Evolutionary conservation across 2,888 invertebrate species (phyloP).

Genomic region (Drosophila crucigera): DNA sequence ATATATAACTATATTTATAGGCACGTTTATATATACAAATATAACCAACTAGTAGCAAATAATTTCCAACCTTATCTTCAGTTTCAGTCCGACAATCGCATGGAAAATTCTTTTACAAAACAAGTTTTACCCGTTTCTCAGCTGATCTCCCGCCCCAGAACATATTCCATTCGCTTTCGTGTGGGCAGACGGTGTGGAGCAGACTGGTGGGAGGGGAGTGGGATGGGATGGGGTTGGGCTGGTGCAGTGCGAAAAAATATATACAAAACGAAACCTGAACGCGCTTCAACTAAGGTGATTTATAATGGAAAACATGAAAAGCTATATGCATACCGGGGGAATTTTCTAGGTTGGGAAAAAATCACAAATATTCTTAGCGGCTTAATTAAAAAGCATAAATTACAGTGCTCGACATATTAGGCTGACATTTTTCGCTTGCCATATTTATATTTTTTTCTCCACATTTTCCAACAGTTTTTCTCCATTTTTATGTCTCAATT

Average conservation of each 20-base stretch:
- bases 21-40: slow-evolving; percentile 16
- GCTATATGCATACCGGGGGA: slow-evolving; percentile 30
- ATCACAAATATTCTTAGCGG: slow-evolving; percentile 56
- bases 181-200: slow-evolving; percentile 18
- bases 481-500: slow-evolving; percentile 69
- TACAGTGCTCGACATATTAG: slow-evolving; percentile 68
- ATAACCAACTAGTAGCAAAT: slow-evolving; percentile 40
- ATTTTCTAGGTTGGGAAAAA: slow-evolving; percentile 41
- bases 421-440: slow-evolving; percentile 59
- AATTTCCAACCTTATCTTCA: slow-evolving; percentile 55
- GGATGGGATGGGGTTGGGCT: not conserved
- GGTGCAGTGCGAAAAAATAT: slow-evolving; percentile 17
- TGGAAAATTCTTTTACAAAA: slow-evolving; percentile 77
- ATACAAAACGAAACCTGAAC: slow-evolving; percentile 44
- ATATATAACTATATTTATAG: not conserved
- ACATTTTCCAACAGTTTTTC: slow-evolving; percentile 53
- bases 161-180: slow-evolving; percentile 5
- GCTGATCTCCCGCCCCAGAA: slow-evolving; percentile 32
- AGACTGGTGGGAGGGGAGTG: not conserved
- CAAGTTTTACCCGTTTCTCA: slow-evolving; percentile 74
- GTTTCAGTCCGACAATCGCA: slow-evolving; percentile 55
- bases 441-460: slow-evolving; percentile 22
- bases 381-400: slow-evolving; percentile 77
- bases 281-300: slow-evolving; percentile 52
- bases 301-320: slow-evolving; percentile 57